These are phyloP conservation scores for Microctonus aethiopoides DNA, from an alignment of 2,888 invertebrate genomes.

Conservation along the genomic window DNA sequence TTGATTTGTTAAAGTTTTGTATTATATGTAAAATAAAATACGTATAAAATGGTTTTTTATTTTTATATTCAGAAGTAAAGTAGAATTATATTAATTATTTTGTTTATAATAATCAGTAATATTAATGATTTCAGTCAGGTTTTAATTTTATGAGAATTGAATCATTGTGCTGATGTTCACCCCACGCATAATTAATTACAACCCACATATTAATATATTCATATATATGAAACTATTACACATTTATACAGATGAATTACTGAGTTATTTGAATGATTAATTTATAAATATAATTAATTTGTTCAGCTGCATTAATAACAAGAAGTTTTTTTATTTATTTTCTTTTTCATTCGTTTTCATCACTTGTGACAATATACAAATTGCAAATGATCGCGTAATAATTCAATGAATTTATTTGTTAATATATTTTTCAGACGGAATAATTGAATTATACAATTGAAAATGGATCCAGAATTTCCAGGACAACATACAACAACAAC, in stretches of 20 bases:
- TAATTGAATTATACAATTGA: conserved; percentile 7
- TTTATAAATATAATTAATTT: not conserved
- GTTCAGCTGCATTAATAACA: not conserved
- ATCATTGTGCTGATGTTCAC: not conserved
- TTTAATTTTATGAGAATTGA: not conserved
- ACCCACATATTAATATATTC: too few relatives aligned
- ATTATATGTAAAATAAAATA: too few relatives aligned
- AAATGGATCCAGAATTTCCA: conserved; percentile 76
- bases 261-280: not conserved
- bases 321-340: too few relatives aligned
- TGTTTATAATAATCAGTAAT: not conserved
- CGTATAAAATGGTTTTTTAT: too few relatives aligned
- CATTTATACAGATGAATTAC: not conserved
- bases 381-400: not conserved
- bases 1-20: not conserved
- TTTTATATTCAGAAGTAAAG: too few relatives aligned
- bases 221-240: too few relatives aligned
- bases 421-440: conserved; percentile 7
- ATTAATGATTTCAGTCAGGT: not conserved
- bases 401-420: not conserved
- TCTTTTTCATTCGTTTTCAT: too few relatives aligned
- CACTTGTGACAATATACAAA: not conserved
- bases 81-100: not conserved
- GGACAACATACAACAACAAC: conserved; percentile 80
- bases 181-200: not conserved